A percentile compares a stretch with the other conserved stretches of the same genome.
Evolutionary conservation across 2,113 vertebrate genomes (phyloP).

Genomic region (Apteryx owenii): DNA sequence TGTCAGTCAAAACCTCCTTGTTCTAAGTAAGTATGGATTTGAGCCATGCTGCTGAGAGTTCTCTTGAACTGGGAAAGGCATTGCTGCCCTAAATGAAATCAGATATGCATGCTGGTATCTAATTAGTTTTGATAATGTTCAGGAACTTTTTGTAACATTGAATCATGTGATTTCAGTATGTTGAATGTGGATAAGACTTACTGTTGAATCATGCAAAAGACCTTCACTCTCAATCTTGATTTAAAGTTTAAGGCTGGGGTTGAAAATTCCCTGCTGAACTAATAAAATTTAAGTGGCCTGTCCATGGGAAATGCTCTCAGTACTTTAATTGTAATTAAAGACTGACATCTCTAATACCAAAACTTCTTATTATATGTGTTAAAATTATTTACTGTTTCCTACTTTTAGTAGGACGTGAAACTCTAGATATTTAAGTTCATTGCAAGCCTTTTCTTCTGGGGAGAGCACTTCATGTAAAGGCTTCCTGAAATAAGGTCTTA

Average conservation of each 20-base stretch:
- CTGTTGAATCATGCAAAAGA: not conserved
- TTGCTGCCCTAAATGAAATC: not conserved
- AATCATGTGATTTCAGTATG: constrained; percentile 18
- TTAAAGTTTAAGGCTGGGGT: not conserved
- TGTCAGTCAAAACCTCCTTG: not conserved
- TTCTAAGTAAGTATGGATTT: not conserved
- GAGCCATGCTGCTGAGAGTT: not conserved
- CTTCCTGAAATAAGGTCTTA: not conserved
- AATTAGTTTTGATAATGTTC: constrained; percentile 20
- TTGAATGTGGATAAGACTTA: not conserved
- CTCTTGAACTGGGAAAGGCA: not conserved
- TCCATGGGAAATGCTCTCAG: constrained; percentile 1
- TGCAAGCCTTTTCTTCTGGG: not conserved
- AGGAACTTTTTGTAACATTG: constrained; percentile 14
- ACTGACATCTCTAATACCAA: not conserved
- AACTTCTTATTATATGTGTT: not conserved
- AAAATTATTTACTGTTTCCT: not conserved
- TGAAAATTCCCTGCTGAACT: not conserved
- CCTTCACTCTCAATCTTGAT: not conserved
- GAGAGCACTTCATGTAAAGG: not conserved
- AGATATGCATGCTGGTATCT: constrained; percentile 13
- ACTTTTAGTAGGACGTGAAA: not conserved
- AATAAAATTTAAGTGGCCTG: constrained; percentile 9
- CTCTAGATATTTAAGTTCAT: not conserved
- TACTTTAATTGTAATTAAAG: constrained; percentile 24